Evolutionary conservation across 2,888 invertebrate genomes (phyloP).

Genomic region (Mythimna albipuncta): DNA sequence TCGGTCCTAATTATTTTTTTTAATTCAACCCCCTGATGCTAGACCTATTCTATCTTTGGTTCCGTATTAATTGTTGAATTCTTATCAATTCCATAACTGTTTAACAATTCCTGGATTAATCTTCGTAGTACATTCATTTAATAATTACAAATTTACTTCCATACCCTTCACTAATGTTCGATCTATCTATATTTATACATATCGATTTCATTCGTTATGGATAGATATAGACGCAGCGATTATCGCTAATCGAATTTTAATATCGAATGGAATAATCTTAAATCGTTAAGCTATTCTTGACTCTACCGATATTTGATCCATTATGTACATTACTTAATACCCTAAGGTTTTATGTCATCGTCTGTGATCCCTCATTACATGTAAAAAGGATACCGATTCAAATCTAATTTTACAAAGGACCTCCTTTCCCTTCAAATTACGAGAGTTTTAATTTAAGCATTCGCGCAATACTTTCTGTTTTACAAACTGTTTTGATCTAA

Average conservation of each 20-base stretch:
- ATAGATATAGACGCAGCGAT: constrained; percentile 55
- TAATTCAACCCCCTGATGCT: constrained; percentile 60
- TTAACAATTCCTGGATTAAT: constrained; percentile 82
- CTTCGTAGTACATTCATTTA: constrained; percentile 59
- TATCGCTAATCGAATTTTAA: constrained; percentile 55
- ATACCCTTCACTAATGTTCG: constrained; percentile 50
- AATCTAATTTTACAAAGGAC: constrained; percentile 54
- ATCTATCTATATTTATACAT: constrained; percentile 53
- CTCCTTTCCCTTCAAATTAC: constrained; percentile 34
- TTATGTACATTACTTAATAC: constrained; percentile 84
- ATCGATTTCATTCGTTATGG: constrained; percentile 51
- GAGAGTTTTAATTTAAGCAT: constrained; percentile 44
- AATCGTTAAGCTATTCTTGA: constrained; percentile 67
- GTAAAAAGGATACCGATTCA: constrained; percentile 77
- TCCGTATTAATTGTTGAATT: constrained; percentile 81
- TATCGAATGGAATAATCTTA: constrained; percentile 64
- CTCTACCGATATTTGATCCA: constrained; percentile 81
- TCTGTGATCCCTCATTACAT: constrained; percentile 86
- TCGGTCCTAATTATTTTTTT: constrained; percentile 54
- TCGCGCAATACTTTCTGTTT: constrained; percentile 36
- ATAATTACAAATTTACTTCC: constrained; percentile 54
- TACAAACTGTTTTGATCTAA: constrained; percentile 47
- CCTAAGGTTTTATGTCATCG: constrained; percentile 76
- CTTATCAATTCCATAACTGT: constrained; percentile 84
- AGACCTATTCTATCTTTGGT: constrained; percentile 80